Percentiles rank a stretch among this genome's conserved stretches.
Evolutionary conservation across 2,888 invertebrate genomes (phyloP).

Genomic region (Ecliptopera silaceata): DNA sequence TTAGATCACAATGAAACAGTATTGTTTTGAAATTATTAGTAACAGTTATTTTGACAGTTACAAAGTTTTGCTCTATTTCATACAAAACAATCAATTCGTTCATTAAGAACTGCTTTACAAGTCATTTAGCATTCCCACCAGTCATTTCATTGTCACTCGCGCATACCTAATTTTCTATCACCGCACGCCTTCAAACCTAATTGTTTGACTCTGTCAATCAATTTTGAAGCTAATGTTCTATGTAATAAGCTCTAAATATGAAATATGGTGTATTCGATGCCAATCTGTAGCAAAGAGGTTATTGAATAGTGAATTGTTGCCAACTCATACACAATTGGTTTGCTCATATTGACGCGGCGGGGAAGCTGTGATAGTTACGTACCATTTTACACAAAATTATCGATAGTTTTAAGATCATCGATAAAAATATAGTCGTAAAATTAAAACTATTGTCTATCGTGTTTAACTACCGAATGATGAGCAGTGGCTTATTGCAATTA

Average conservation of each 20-base stretch:
- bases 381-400: constrained; percentile 11
- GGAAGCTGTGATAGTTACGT: constrained; percentile 63
- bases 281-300: constrained; percentile 68
- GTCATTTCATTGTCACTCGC: constrained; percentile 42
- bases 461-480: too few relatives aligned
- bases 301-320: constrained; percentile 75
- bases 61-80: constrained; percentile 12
- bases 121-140: constrained; percentile 47
- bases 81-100: constrained; percentile 22
- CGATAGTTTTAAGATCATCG: constrained; percentile 10
- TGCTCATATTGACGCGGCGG: constrained; percentile 73
- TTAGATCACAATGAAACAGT: too few relatives aligned
- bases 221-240: constrained; percentile 1
- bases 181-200: constrained; percentile 41
- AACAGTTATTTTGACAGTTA: not conserved
- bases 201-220: constrained; percentile 27
- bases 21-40: not conserved
- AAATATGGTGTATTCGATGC: constrained; percentile 49
- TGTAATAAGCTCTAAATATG: constrained; percentile 19
- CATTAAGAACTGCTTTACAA: constrained; percentile 32
- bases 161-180: constrained; percentile 50
- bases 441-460: not conserved
- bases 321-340: constrained; percentile 75
- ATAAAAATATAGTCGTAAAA: too few relatives aligned
- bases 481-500: too few relatives aligned